Conservation (phyloP, 2,888 invertebrate species). For the Phanerotoma sp. region DNA sequence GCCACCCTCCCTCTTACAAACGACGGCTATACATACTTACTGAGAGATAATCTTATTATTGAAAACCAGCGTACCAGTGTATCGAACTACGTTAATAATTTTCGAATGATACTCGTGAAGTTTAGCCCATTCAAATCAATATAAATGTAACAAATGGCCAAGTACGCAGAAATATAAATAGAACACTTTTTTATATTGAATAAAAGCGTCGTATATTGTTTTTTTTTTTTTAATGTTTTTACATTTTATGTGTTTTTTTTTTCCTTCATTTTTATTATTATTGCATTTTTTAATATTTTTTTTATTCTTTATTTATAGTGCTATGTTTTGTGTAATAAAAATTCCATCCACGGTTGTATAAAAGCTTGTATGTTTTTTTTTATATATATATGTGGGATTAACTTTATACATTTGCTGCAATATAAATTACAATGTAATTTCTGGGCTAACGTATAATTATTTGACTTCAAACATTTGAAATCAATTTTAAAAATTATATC, state of each 20-base stretch:
- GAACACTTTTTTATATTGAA: background rate
- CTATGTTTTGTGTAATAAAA: too few species aligned
- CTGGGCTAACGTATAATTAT: too few species aligned
- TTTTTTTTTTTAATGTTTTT: background rate
- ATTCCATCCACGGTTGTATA: too few species aligned
- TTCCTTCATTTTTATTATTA: constrained; percentile 1
- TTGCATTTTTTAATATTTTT: background rate
- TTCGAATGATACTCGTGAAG: constrained; percentile 3
- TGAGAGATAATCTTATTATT: constrained; percentile 31
- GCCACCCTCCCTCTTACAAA: background rate
- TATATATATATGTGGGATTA: too few species aligned
- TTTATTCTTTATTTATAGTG: too few species aligned
- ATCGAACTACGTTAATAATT: background rate
- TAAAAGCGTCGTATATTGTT: background rate
- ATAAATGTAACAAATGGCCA: constrained; percentile 15
- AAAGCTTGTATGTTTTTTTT: too few species aligned
- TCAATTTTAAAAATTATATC: too few species aligned
- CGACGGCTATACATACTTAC: constrained; percentile 18
- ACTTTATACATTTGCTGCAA: too few species aligned
- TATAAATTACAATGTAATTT: too few species aligned
- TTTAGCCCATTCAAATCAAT: background rate
- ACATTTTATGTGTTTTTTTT: background rate
- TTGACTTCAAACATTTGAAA: too few species aligned
- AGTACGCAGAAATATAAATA: constrained; percentile 8
- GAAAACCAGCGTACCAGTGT: constrained; percentile 17